Conservation (phyloP, 2,113 vertebrate genomes). For the Herpetotheres cachinnans region DNA sequence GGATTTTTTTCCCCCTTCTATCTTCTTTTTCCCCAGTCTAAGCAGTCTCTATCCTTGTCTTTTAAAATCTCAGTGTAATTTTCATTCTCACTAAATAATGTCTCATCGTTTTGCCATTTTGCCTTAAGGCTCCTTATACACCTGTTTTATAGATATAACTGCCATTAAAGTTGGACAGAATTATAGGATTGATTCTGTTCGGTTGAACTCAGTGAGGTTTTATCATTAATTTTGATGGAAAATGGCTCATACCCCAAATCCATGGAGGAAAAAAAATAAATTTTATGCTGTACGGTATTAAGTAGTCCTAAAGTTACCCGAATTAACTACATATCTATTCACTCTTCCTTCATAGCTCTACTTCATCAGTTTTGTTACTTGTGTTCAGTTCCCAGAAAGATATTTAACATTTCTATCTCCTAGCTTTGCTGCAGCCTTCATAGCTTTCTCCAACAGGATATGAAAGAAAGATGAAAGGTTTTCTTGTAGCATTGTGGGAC, state of each 20-base stretch:
- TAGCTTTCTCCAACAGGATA: background rate
- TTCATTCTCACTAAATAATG: background rate
- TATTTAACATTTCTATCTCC: background rate
- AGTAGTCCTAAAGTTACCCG: background rate
- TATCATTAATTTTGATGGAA: background rate
- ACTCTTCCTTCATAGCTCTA: background rate
- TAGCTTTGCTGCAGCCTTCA: background rate
- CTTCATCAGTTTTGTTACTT: background rate
- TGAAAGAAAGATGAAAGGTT: background rate
- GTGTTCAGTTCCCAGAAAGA: background rate
- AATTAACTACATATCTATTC: background rate
- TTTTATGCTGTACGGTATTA: background rate
- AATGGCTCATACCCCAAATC: background rate
- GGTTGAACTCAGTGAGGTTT: background rate
- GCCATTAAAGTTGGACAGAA: background rate
- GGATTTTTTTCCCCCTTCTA: accelerated
- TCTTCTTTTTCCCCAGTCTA: background rate
- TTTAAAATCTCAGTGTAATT: background rate
- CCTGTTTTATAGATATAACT: background rate
- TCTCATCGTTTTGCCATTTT: background rate
- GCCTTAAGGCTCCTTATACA: background rate
- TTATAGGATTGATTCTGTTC: background rate
- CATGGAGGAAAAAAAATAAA: background rate
- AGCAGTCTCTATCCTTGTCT: background rate
- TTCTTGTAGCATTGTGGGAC: background rate